Evolutionary conservation across 2,797 vertebrate species (phyloP), one percentile per base, ranked within the genome.

Genomic region (Neoniphon sammara): DNA sequence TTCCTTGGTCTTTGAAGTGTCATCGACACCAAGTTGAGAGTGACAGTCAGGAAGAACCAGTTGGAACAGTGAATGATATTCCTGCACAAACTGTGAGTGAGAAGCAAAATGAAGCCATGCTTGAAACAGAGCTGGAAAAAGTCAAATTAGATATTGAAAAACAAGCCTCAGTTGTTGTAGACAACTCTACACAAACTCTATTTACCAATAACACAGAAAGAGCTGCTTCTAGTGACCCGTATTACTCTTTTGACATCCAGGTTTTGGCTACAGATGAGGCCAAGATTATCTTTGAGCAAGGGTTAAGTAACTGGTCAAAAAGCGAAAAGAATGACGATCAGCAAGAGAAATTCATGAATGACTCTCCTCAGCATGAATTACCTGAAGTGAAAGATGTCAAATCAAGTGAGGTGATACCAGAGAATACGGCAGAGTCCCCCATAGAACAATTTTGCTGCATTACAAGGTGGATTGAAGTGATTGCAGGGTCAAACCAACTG

Each of bases 391-490:
- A 7, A 10, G 58, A 63, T 10, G 23, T 47, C 5, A 23, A 71
- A n/a, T 17, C 14, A 39, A 74, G n/a, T 20, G 39, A 82, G 0
- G 36, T 27, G 42, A 27, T 63, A 31, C 2, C 8, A 11, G 18
- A 62, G 9, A 55, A 36, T 0, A 10, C 21, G 1, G 1, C 31
- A 1, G 4, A 9, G 2, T 17, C 10, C 20, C 17, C 50, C 20
- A 23, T 84, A 21, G 20, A 87, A 5, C 8, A 73, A 17, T 2
- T 88, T 78, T 94, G 94, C 80, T 94, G 93, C 73, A 12, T 93
- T 68, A 18, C 39, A 20, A 83, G 31, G 55, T 92, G 82, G 85
- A 46, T 87, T 15, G 74, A 88, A 62, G 56, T 30, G 0, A 7
- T 75, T 56, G 50, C 8, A 10, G 82, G 82, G 25, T 23, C 63